Evolutionary conservation across 2,888 invertebrate genomes (phyloP), one percentile per base, ranked within the genome.

Genomic region (Tubulanus polymorphus): DNA sequence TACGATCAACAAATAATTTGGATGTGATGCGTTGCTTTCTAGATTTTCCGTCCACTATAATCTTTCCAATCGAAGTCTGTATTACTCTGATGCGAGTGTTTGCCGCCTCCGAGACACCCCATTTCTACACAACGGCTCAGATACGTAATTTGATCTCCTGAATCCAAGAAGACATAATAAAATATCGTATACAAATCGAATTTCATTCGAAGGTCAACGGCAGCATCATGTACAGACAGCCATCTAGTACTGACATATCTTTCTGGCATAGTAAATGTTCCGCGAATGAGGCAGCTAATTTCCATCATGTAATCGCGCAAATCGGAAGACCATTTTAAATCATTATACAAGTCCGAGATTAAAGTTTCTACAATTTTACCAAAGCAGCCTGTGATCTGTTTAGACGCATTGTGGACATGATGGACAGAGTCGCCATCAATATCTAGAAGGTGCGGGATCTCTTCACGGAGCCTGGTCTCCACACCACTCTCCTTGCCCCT

Each of bases 401-500:
- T 54, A 10, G 23, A 20, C 23, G 49, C 52, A 37, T 61, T 61
- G 48, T 61, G 60, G n/a, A 61, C 32, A 45, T 61, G 60, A 32
- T 61, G 60, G 29, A 59, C 60, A 15, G 54, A 45, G 45, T 61
- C 61, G 1, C 60, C 61, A 51, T 61, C 59, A 28, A 61, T 61
- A 18, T 61, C 52, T 1, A 57, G 46, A 2, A 60, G 30, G 18
- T 54, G 50, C 8, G 57, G 54, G 3, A 28, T 48, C n/a, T 18
- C 48, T 18, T 48, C 53, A 12, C 27, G 10, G 26, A 53, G 20
- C 15, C 47, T 30, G 1, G 20, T 26, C 35, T 48, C 25, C 37
- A 32, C 46, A 10, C 47, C 53, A 35, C 37, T 48, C 2, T 53
- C 27, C 15, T 10, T 10, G 2, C 53, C 53, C 25, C 53, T 18